Base-by-base conservation (phyloP, 2,797 vertebrate species). In the Aeoliscus strigatus region DNA sequence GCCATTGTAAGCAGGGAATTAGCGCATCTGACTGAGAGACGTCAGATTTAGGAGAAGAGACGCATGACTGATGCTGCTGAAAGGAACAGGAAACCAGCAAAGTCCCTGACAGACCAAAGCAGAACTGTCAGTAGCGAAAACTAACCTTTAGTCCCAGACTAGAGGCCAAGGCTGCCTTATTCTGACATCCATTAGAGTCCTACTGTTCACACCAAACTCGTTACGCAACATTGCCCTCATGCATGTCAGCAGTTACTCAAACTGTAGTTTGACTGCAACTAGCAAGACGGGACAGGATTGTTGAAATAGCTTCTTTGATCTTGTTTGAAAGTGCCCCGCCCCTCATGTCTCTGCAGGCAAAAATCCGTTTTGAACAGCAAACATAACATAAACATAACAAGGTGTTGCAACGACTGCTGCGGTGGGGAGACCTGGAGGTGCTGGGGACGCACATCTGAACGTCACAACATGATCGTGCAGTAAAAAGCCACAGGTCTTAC, bases 211-310 rank as follows among this genome's bases (percentile, higher is more conserved):
- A n/a, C n/a, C n/a, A n/a, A n/a, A n/a, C n/a, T n/a, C n/a, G n/a
- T n/a, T n/a, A n/a, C n/a, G n/a, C n/a, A n/a, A n/a, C n/a, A n/a
- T n/a, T n/a, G n/a, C 13, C 34, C 30, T 66, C 14, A 13, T 44
- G 28, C 13, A 58, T 68, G 31, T 42, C 35, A 26, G 14, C 27
- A 2, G 1, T 8, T 5, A 30, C 39, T 27, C 73, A 14, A 62
- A 64, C 27, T 50, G 34, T 9, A 59, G 52, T 11, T 33, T 40
- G 70, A 51, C 43, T 18, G 43, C 46, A 41, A 31, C 1, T 36
- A 77, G 77, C 78, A 81, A 80, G 81, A 85, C 68, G 49, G 66
- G 57, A 72, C 79, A 86, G 63, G 82, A 75, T 80, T 72, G 61
- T 21, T 70, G 58, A 63, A 55, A 65, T 35, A 50, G 60, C 60